Percentiles rank a stretch among this genome's conserved stretches.
Evolutionary conservation across 2,888 invertebrate genomes (phyloP).

Genomic region (Drosophila greeni): DNA sequence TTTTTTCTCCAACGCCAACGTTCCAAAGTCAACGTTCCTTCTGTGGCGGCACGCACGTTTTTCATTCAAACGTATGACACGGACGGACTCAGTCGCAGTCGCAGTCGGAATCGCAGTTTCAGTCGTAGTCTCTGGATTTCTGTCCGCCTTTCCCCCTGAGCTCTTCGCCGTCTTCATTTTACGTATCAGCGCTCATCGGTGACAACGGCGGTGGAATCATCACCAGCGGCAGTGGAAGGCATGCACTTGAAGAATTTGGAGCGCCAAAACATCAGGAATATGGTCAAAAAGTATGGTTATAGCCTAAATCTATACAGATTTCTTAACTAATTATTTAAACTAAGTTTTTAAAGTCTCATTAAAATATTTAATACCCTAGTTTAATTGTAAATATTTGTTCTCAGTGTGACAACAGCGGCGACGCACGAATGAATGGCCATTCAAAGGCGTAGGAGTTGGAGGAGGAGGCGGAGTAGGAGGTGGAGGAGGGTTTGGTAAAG

Average conservation of each 20-base stretch:
- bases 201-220: slow-evolving; percentile 51
- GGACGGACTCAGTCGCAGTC: slow-evolving; percentile 53
- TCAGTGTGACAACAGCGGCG: slow-evolving; percentile 17
- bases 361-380: too few species aligned
- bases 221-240: slow-evolving; percentile 29
- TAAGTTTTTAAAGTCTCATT: too few species aligned
- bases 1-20: slow-evolving; percentile 31
- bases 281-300: neutral
- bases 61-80: slow-evolving; percentile 69
- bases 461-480: slow-evolving; percentile 50
- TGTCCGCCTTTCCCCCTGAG: neutral
- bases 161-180: slow-evolving; percentile 43
- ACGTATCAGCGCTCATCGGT: slow-evolving; percentile 73
- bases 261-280: neutral
- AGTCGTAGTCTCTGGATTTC: slow-evolving; percentile 22
- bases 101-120: slow-evolving; percentile 34
- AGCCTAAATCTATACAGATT: too few species aligned
- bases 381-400: too few species aligned
- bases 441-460: slow-evolving; percentile 51
- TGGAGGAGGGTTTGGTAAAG: slow-evolving; percentile 33
- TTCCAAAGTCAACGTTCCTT: slow-evolving; percentile 77
- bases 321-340: too few species aligned
- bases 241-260: slow-evolving; percentile 39
- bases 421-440: slow-evolving; percentile 70
- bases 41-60: slow-evolving; percentile 78